phyloP scores from a whole-genome alignment of 2,113 vertebrate species.

The Notiomystis cincta region DNA sequence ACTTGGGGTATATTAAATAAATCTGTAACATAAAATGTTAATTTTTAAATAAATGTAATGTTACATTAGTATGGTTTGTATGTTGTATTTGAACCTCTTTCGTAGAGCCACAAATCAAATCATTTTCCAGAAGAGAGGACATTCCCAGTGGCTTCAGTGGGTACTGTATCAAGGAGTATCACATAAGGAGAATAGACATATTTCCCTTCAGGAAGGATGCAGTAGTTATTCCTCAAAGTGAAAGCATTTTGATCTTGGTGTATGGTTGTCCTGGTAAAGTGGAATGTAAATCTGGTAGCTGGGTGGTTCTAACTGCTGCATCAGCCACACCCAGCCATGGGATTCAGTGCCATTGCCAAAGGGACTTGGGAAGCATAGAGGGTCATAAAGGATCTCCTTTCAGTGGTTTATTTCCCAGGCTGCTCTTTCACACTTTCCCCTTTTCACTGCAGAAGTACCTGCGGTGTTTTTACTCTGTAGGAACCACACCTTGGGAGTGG shows the following conservation, averaged over 20 bases:
- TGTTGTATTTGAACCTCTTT: neutral
- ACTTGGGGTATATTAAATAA: neutral
- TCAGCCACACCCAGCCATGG: neutral
- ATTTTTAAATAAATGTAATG: conserved; percentile 8
- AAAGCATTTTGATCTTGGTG: neutral
- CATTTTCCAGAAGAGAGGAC: neutral
- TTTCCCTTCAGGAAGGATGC: neutral
- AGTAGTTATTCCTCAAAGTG: neutral
- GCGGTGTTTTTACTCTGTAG: neutral
- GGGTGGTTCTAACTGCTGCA: neutral
- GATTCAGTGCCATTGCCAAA: neutral
- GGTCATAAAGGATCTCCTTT: neutral
- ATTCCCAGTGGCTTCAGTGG: neutral
- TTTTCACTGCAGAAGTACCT: neutral
- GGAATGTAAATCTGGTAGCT: neutral
- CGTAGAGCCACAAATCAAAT: neutral
- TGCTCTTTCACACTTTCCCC: neutral
- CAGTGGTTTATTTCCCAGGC: neutral
- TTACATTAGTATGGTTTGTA: neutral
- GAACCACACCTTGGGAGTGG: neutral
- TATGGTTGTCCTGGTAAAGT: neutral
- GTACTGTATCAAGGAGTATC: neutral
- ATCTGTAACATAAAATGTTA: neutral
- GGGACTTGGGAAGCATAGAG: neutral
- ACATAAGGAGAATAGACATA: neutral